phyloP scores from a whole-genome alignment of 2,113 vertebrate genomes.

The Odontophorus gujanensis region DNA sequence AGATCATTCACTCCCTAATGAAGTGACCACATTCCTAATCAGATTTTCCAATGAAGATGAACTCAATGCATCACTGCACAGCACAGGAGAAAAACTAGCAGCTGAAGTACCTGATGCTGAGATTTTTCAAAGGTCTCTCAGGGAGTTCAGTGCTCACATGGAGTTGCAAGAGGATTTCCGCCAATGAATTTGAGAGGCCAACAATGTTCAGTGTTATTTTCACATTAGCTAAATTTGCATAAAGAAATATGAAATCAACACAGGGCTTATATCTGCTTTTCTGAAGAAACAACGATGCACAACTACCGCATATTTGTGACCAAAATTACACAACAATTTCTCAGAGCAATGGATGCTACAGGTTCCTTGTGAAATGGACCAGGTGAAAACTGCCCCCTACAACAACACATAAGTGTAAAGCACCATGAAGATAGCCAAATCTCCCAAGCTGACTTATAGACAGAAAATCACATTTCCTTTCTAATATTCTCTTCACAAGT shows the following conservation, averaged over 20 bases:
- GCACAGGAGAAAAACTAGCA: not conserved
- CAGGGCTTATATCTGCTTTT: not conserved
- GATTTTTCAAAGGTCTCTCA: not conserved
- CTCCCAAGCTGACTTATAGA: not conserved
- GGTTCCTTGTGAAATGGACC: not conserved
- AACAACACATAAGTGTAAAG: not conserved
- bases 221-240: not conserved
- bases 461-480: not conserved
- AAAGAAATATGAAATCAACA: not conserved
- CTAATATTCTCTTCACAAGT: fast-evolving
- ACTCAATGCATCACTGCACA: not conserved
- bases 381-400: not conserved
- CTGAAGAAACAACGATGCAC: not conserved
- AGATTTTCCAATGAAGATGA: not conserved
- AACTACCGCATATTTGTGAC: not conserved
- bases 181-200: not conserved
- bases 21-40: not conserved
- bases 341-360: not conserved
- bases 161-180: not conserved
- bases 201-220: not conserved
- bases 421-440: not conserved
- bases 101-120: not conserved
- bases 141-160: not conserved
- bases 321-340: not conserved
- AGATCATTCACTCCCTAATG: not conserved